phyloP scores from a whole-genome alignment of 2,113 vertebrate genomes.

The Platycercus adscitus region DNA sequence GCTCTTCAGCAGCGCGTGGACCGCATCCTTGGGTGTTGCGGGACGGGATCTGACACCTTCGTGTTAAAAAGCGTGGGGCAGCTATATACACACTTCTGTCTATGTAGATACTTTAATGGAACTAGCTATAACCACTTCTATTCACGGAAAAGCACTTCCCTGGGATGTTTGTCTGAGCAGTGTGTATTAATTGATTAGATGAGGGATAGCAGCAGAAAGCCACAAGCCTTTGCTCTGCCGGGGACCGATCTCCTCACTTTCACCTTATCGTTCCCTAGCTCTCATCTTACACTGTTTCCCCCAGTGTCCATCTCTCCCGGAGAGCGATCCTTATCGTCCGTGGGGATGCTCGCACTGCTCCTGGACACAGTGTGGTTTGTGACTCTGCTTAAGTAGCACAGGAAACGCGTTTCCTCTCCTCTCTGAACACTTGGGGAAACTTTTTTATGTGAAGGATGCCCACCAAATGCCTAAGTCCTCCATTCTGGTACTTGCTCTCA shows the following conservation, averaged over 20 bases:
- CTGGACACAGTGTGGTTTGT: background rate
- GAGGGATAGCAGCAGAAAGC: background rate
- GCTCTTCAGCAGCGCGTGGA: background rate
- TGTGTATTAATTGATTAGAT: background rate
- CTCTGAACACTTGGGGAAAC: background rate
- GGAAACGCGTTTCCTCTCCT: background rate
- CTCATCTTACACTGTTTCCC: fast-evolving
- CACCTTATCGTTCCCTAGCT: background rate
- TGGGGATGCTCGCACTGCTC: background rate
- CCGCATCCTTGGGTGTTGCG: background rate
- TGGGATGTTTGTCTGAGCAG: background rate
- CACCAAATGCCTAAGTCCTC: background rate
- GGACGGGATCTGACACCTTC: background rate
- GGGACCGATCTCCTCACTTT: background rate
- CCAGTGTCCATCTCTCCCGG: fast-evolving
- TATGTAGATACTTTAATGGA: fast-evolving
- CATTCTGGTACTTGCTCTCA: background rate
- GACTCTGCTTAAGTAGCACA: background rate
- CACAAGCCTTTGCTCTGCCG: background rate
- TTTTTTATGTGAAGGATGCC: background rate
- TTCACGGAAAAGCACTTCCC: background rate
- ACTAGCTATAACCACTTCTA: background rate
- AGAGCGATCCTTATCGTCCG: background rate
- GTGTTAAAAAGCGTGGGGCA: background rate
- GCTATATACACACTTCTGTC: fast-evolving